Base-by-base conservation (phyloP, 2,888 invertebrate species). In the Drosophila paracracens region DNA sequence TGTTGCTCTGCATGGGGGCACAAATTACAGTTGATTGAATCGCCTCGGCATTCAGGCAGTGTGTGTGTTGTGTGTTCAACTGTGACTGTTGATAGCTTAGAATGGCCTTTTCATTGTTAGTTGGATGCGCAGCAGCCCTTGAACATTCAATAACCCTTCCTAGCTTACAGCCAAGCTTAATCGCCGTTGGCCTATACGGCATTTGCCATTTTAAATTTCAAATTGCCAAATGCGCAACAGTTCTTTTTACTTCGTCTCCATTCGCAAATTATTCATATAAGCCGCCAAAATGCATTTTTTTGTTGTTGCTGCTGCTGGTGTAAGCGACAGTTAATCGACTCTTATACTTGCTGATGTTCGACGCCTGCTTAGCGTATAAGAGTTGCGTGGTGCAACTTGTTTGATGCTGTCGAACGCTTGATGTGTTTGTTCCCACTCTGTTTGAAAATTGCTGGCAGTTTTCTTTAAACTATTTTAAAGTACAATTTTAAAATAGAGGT, bases 71-170 rank as follows among this genome's bases (percentile, higher is more conserved):
- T 53, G 70, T 54, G 38, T 57, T 56, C 56, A 29, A 53, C 16
- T 48, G 16, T 53, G 53, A 21, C 31, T 25, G 35, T 66, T 50
- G 51, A 67, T 65, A n/a, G 40, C 35, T 69, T 57, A 60, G 61
- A 77, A 68, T 69, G 65, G 78, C 51, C 40, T 72, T 81, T 81
- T 77, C 78, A 79, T 77, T 79, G 81, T 79, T 78, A 60, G 78
- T 81, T 79, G 36, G 53, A 31, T 79, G 81, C 63, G 78, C 78
- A 79, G 62, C 81, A 69, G 63, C 62, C 78, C 73, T 77, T 79
- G 79, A 73, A 73, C 36, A 60, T 66, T 72, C 66, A 69, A 79
- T 73, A 63, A 36, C 21, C 56, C 40, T 57, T 68, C 54, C 60
- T 36, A 59, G 31, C 60, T 69, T 51, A 72, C 16, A 18, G 60